Conservation (phyloP, 2,797 vertebrate species). For the Corythornis leucogaster region DNA sequence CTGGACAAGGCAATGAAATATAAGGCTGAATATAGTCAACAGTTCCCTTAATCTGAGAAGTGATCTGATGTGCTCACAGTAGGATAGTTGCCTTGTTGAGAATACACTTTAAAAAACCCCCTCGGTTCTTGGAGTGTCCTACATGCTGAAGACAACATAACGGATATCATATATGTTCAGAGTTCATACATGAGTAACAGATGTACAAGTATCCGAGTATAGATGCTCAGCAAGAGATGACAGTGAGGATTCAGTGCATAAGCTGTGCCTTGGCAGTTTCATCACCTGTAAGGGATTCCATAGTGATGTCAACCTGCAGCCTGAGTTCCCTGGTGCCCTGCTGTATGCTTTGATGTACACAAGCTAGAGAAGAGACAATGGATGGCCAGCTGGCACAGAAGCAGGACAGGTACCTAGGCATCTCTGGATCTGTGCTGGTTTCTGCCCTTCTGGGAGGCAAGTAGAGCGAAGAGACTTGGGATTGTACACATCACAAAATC, state of each 20-base stretch:
- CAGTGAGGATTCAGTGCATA: background rate
- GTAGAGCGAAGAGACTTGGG: background rate
- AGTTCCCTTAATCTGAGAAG: background rate
- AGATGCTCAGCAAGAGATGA: background rate
- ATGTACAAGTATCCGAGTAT: background rate
- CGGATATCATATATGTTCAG: background rate
- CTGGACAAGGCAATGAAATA: background rate
- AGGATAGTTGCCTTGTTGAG: background rate
- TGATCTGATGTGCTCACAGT: background rate
- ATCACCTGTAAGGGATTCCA: background rate
- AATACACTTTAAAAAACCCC: background rate
- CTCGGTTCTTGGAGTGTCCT: background rate
- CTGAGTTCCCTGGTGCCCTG: background rate
- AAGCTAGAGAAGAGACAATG: background rate
- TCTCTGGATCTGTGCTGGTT: background rate
- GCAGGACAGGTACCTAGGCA: fast-evolving
- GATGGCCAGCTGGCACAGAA: background rate
- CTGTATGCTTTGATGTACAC: background rate
- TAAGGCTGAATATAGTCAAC: background rate
- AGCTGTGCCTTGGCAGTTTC: background rate
- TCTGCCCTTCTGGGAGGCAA: background rate
- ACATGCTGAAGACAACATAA: background rate
- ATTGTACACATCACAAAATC: background rate
- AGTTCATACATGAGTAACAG: background rate
- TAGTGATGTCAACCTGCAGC: background rate